Evolutionary conservation across 2,888 invertebrate species (phyloP), one percentile per base, ranked within the genome.

Genomic region (Hedychridium roseum): DNA sequence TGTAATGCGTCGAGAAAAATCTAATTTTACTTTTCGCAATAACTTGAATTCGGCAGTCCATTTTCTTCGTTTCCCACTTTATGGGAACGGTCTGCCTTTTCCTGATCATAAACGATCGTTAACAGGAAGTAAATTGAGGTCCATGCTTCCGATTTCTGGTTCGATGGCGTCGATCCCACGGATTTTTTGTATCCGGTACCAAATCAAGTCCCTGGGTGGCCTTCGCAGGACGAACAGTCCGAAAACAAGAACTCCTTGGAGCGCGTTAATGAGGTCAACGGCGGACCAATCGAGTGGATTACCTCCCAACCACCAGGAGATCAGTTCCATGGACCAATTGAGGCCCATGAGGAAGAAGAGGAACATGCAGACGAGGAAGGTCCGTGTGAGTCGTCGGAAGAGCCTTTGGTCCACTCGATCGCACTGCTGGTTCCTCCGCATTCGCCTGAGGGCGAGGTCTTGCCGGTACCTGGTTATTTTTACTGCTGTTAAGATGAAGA

Each of bases 251-350:
- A 88, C 82, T 4, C 89, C 89, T 66, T 89, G 89, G 23, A 88
- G 77, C 0, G 87, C 86, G 70, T 88, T 89, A 58, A 88, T 80
- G 56, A 88, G 82, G 73, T 89, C 88, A 63, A 88, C 86, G 14
- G 87, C 80, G 0, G 86, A 83, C 82, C 88, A 85, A 11, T 80
- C 80, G 1, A 80, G 71, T 0, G 82, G 74, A 40, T 82, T 80
- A 38, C 83, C 83, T 1, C 83, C 84, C 0, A 82, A 82, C 36
- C 82, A 82, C 84, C 85, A 88, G 0, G 88, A 88, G 0, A 88
- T 82, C 54, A 89, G 81, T 74, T 90, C 89, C 73, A 88, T 81
- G 20, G 85, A 81, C 90, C 89, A 90, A 38, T 87, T 87, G 5
- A 88, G 77, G 0, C 88, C 86, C 84, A 89, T 87, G 52, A 88